Conservation (phyloP, 1,140 invertebrate species). For the Atta colombica region DNA sequence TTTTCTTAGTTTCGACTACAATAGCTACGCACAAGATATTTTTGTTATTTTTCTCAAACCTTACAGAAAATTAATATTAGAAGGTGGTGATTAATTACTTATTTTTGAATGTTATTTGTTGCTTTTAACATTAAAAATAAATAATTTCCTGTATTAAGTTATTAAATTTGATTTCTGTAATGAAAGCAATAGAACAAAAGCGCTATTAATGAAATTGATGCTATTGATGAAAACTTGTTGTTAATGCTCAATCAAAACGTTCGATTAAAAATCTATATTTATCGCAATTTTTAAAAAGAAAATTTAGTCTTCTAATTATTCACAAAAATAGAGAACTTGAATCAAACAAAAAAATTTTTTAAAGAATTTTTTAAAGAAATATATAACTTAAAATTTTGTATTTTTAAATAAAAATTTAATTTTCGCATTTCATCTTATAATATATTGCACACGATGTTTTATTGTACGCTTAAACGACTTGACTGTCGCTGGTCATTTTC, state of each 20-base stretch:
- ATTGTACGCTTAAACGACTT: neutral
- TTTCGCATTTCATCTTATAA: neutral
- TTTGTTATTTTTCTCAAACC: neutral
- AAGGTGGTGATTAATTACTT: too few relatives aligned
- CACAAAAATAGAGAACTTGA: neutral
- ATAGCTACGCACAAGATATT: neutral
- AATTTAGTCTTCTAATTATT: neutral
- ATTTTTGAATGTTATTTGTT: too few relatives aligned
- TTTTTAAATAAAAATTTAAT: constrained; percentile 5
- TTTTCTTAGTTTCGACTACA: neutral
- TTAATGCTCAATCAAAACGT: neutral
- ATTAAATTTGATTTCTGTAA: too few relatives aligned
- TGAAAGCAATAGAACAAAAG: neutral
- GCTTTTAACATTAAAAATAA: too few relatives aligned
- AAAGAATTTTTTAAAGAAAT: neutral
- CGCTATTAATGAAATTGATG: neutral
- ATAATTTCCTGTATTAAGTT: too few relatives aligned
- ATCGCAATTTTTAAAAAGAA: neutral
- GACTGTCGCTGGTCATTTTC: constrained; percentile 41
- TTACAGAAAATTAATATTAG: too few relatives aligned
- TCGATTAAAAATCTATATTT: neutral
- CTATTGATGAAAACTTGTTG: neutral
- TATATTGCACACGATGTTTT: neutral
- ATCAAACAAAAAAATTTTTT: neutral
- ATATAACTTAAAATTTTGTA: constrained; percentile 15